Base-by-base conservation (phyloP, 2,888 invertebrate species). In the Protophormia terraenovae region DNA sequence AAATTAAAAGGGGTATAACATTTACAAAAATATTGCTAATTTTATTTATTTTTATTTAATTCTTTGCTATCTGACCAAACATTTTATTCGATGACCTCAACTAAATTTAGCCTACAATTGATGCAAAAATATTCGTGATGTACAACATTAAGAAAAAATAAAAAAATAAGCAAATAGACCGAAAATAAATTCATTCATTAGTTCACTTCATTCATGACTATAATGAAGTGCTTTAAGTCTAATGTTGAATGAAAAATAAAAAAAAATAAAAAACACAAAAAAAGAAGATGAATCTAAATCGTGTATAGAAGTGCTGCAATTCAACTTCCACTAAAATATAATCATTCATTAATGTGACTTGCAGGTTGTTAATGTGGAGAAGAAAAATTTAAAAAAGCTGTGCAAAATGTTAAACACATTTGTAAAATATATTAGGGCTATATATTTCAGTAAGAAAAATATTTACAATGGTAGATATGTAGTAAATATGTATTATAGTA, bases 171-270 rank as follows among this genome's bases (percentile, higher is more conserved):
- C n/a, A n/a, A n/a, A n/a, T n/a, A n/a, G 22, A 66, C 27, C 62
- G 22, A 64, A 76, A 82, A 62, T 76, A 76, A 55, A 64, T 77
- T 83, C 82, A 83, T 83, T 83, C 82, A 83, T 83, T 83, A 83
- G 55, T 66, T 66, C 14, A 64, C 55, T 83, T 77, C 82, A 83
- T 83, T 77, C 82, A 82, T 76, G 62, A 45, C 50, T 45, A 29
- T 38, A 53, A 58, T 47, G 8, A 50, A 50, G 22, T 10, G 14
- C 41, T 16, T 45, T 7, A 53, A 50, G n/a, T 62, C 29, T 24
- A 27, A 38, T 45, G 38, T 35, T 38, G 16, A 12, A 19, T 32
- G n/a, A 16, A 8, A 38, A 32, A 12, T 8, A 22, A 29, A 32
- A 22, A n/a, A n/a, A n/a, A n/a, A n/a, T n/a, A n/a, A n/a, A n/a